These are phyloP conservation scores for Scaptomyza flava DNA, from an alignment of 2,888 invertebrate species.

Conservation along the genomic window DNA sequence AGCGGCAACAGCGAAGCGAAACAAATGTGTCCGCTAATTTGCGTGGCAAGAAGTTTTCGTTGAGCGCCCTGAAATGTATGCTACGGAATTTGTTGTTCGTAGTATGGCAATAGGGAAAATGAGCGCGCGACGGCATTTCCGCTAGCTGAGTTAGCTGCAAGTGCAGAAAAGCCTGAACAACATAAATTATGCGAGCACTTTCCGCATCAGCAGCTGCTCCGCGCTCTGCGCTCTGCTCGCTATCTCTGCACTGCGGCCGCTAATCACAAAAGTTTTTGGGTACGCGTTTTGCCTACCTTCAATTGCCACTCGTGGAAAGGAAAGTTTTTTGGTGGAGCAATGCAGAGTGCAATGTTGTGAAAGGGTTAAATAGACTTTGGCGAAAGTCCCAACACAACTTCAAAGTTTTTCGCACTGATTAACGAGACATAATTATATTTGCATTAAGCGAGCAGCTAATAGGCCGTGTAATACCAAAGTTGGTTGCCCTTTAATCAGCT, in stretches of 20 bases:
- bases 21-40: conserved; percentile 77
- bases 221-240: conserved; percentile 41
- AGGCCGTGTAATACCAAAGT: conserved; percentile 73
- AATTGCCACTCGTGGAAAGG: conserved; percentile 61
- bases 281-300: conserved; percentile 65
- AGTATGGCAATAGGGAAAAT: neutral
- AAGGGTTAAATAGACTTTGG: conserved; percentile 58
- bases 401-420: conserved; percentile 64
- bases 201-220: conserved; percentile 62
- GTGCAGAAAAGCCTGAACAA: conserved; percentile 60
- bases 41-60: conserved; percentile 66
- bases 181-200: conserved; percentile 74
- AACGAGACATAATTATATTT: conserved; percentile 77
- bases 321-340: conserved; percentile 32
- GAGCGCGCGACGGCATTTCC: conserved; percentile 69
- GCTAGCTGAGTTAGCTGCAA: conserved; percentile 53
- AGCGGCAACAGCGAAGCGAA: conserved; percentile 48
- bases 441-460: conserved; percentile 74
- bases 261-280: conserved; percentile 77
- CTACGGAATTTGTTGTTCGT: conserved; percentile 45
- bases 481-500: conserved; percentile 61
- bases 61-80: conserved; percentile 61
- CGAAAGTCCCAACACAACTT: conserved; percentile 54
- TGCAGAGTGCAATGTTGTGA: conserved; percentile 8
- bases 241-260: conserved; percentile 61